Base-by-base conservation (phyloP, 1,140 invertebrate species). In the Sarcophaga peregrina region DNA sequence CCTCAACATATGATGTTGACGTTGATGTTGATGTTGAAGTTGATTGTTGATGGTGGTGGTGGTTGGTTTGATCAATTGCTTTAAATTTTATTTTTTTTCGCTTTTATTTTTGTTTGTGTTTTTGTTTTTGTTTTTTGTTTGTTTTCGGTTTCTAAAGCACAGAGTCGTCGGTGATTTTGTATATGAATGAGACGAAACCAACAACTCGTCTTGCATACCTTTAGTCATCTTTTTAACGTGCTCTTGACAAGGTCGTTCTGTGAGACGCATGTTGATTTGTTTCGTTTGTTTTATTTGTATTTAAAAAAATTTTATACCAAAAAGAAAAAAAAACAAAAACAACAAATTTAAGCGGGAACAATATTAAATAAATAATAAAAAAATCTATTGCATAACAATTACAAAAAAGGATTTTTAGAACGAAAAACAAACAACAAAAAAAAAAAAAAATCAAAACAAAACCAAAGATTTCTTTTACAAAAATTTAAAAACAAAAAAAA, bases 201-300 rank as follows among this genome's bases (percentile, higher is more conserved):
- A 78, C 75, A 78, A 78, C 47, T 78, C 25, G 62, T 68, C 48
- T 78, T 78, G 50, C 75, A 78, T 78, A 78, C 75, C 75, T 78
- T 78, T 78, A 78, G 75, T 78, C 75, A 20, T 78, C 75, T 78
- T 78, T 78, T 50, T 78, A 78, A 78, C 75, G 75, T 78, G 75
- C 47, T 78, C 75, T 78, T 78, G 75, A 20, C 75, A 78, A 78
- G 75, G 75, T 78, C 75, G 75, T 78, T 78, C 75, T n/a, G 75
- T 50, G n/a, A 50, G 50, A 50, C 75, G 75, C 75, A 52, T 78
- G 62, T 68, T 68, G 8, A 78, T 8, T 45, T 11, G 13, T 74
- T 78, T 37, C 25, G 25, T 37, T 4, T 37, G 1, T 37, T 37
- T 37, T 37, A 37, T 37, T 37, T 37, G 25, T 37, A 37, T 37